phyloP scores from a whole-genome alignment of 37 sponge, comb jelly and placozoan genomes.

The Corticium candelabrum region DNA sequence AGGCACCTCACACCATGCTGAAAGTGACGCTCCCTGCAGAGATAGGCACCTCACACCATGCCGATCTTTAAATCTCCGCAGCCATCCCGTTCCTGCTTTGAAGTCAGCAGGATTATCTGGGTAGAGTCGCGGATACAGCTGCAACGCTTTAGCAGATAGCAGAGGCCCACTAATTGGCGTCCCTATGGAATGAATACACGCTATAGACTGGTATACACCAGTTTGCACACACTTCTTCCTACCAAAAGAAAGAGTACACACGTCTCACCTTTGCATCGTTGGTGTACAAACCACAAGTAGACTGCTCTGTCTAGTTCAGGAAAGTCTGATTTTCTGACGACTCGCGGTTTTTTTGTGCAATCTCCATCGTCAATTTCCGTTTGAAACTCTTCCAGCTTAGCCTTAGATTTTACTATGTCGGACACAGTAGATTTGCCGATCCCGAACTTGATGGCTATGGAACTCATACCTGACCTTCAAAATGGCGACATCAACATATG shows the following conservation, averaged over 20 bases:
- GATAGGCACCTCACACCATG: too few species aligned
- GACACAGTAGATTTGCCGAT: not conserved
- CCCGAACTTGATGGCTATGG: not conserved
- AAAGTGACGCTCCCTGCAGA: too few species aligned
- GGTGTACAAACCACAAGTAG: not conserved
- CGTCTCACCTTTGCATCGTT: not conserved
- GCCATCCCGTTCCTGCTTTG: constrained; percentile 7
- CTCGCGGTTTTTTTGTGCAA: too few species aligned
- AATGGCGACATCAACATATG: too few species aligned
- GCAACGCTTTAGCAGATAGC: constrained; percentile 9
- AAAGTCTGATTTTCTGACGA: too few species aligned
- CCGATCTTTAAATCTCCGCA: too few species aligned
- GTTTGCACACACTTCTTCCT: not conserved
- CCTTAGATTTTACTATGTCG: not conserved
- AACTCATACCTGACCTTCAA: too few species aligned
- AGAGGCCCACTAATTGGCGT: not conserved
- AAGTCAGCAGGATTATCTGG: constrained; percentile 16
- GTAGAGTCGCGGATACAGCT: constrained; percentile 14
- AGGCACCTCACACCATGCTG: constrained; percentile 18
- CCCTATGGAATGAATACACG: too few species aligned
- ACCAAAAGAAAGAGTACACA: not conserved
- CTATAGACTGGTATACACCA: too few species aligned
- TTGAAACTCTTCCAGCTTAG: not conserved
- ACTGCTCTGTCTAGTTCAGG: not conserved
- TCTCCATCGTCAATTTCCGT: too few species aligned